phyloP scores from a whole-genome alignment of 2,113 vertebrate species.

The Heliornis fulica region DNA sequence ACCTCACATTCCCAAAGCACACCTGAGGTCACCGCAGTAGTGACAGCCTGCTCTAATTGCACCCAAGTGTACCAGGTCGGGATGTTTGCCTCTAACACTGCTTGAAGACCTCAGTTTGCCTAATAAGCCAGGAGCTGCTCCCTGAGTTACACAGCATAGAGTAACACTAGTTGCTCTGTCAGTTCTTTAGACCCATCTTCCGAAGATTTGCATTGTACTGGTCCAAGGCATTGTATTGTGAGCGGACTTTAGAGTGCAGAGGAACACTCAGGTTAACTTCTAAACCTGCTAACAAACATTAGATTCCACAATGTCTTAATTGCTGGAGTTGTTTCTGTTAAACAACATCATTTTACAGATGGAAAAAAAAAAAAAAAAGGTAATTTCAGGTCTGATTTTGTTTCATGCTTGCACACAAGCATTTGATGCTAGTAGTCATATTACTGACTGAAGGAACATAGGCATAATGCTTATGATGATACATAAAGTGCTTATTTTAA shows the following conservation, averaged over 20 bases:
- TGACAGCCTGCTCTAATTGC: background rate
- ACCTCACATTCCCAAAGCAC: background rate
- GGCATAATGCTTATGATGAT: background rate
- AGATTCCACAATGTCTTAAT: background rate
- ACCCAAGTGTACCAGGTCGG: background rate
- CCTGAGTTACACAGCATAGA: background rate
- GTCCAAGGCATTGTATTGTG: background rate
- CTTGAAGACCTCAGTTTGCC: background rate
- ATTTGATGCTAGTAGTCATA: background rate
- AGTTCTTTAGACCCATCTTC: background rate
- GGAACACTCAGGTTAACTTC: background rate
- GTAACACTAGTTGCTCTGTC: background rate
- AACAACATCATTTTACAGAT: background rate
- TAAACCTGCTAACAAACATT: background rate
- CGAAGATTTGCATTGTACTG: background rate
- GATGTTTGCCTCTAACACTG: background rate
- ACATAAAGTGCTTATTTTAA: background rate
- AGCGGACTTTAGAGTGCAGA: background rate
- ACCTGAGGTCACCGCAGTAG: background rate
- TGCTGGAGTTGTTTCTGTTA: background rate
- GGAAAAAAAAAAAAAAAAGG: background rate
- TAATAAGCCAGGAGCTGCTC: background rate
- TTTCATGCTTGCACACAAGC: too few species aligned
- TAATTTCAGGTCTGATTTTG: background rate
- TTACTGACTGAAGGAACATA: background rate